These are phyloP conservation scores for Burhinus oedicnemus DNA, from an alignment of 2,113 vertebrate species.

Conservation along the genomic window DNA sequence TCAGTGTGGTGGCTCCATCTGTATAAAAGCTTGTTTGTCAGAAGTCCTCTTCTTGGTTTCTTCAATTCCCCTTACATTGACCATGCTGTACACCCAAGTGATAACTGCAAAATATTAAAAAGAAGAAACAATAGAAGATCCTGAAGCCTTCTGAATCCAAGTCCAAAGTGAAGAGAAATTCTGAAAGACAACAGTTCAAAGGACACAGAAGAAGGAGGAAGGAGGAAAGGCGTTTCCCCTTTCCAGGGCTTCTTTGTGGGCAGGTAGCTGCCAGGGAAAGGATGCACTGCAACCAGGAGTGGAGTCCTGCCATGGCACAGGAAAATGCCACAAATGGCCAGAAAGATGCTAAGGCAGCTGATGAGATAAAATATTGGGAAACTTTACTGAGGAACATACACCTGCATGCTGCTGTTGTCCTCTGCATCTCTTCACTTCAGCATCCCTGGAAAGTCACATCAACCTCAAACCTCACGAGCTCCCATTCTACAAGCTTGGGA, in stretches of 20 bases:
- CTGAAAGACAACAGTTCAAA: not conserved
- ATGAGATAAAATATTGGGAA: not conserved
- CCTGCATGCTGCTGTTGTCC: not conserved
- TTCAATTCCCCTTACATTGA: not conserved
- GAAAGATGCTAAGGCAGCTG: not conserved
- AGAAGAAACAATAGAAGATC: not conserved
- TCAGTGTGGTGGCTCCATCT: not conserved
- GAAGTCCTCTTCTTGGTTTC: not conserved
- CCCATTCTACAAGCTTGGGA: not conserved
- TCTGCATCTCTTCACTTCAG: not conserved
- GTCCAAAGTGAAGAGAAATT: not conserved
- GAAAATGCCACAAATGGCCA: not conserved
- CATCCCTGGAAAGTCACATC: not conserved
- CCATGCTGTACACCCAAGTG: not conserved
- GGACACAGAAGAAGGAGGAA: not conserved
- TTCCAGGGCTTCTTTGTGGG: not conserved
- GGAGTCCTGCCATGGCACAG: not conserved
- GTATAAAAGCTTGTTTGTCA: not conserved
- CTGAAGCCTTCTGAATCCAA: not conserved
- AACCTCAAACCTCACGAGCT: not conserved
- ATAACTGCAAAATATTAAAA: not conserved
- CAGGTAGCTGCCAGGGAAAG: not conserved
- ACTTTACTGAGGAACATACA: not conserved
- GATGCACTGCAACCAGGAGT: not conserved
- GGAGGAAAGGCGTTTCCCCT: not conserved